phyloP scores from a whole-genome alignment of 2,888 invertebrate species.

The Pedicia rivosa region DNA sequence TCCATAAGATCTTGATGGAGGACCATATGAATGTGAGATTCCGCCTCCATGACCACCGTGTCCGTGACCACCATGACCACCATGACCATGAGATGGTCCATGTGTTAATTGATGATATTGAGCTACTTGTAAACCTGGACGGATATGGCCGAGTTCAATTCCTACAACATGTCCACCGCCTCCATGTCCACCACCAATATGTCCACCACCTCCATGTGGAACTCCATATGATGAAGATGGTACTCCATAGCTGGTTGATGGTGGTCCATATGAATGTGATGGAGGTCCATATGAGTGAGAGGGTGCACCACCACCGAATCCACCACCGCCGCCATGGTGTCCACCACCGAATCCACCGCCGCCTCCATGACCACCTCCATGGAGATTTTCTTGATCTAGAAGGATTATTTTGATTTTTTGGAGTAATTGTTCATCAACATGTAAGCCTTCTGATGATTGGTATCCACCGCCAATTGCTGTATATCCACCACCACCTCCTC shows the following conservation, averaged over 20 bases:
- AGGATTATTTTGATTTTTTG: conserved; percentile 66
- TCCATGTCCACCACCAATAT: conserved; percentile 20
- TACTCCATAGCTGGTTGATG: conserved; percentile 41
- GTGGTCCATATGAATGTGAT: conserved; percentile 29
- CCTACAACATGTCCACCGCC: conserved; percentile 49
- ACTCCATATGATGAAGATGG: too few species aligned
- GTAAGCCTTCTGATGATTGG: conserved; percentile 58
- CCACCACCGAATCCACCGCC: conserved; percentile 31
- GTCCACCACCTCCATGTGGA: conserved; percentile 40
- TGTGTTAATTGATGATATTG: conserved; percentile 50
- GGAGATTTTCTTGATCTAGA: conserved; percentile 50
- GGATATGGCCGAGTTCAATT: conserved; percentile 61
- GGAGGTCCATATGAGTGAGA: conserved; percentile 21
- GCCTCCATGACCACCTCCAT: conserved; percentile 30
- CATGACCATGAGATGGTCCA: conserved; percentile 25
- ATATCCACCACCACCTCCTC: conserved; percentile 46
- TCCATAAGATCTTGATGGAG: conserved; percentile 9
- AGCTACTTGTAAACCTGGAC: conserved; percentile 65
- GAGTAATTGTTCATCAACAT: conserved; percentile 54
- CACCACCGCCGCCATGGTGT: conserved; percentile 8
- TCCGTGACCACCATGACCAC: conserved; percentile 34
- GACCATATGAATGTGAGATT: not conserved
- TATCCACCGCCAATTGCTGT: conserved; percentile 51
- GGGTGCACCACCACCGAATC: conserved; percentile 6
- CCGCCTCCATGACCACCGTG: conserved; percentile 12